Percentiles rank a stretch among this genome's conserved stretches.
phyloP scores from a whole-genome alignment of 2,113 vertebrate species.

The Choloepus hoffmanni region DNA sequence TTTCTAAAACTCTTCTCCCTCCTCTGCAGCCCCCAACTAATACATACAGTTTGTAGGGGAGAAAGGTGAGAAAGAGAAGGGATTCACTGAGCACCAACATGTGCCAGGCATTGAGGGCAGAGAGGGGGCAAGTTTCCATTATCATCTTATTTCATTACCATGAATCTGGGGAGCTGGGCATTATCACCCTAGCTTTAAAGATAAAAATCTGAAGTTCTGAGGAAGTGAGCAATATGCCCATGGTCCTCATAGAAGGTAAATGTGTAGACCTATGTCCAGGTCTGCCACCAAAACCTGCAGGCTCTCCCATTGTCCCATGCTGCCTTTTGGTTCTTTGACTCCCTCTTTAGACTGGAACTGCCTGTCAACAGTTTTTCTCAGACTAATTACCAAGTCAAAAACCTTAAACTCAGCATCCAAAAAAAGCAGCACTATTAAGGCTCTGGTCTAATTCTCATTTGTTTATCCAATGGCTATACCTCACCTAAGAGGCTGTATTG shows the following conservation, averaged over 20 bases:
- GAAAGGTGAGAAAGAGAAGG: background rate
- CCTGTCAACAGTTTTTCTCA: background rate
- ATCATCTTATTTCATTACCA: background rate
- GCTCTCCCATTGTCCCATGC: fast-evolving
- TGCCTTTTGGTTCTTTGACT: background rate
- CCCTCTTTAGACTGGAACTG: background rate
- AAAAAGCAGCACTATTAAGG: background rate
- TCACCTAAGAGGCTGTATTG: background rate
- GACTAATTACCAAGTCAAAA: background rate
- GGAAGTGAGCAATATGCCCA: background rate
- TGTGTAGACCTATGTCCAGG: background rate
- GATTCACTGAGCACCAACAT: fast-evolving
- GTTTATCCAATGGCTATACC: background rate
- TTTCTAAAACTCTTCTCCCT: background rate
- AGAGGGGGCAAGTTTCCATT: background rate
- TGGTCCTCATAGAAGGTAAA: background rate
- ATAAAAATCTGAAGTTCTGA: background rate
- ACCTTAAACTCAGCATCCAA: background rate
- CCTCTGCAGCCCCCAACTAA: no score
- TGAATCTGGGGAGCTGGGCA: background rate
- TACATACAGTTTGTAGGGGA: background rate
- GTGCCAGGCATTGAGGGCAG: background rate
- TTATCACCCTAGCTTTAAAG: background rate
- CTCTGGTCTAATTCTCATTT: background rate
- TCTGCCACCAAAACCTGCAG: background rate